These are phyloP conservation scores for Fistularia tabacaria DNA, from an alignment of 2,797 vertebrate genomes.

Conservation along the genomic window DNA sequence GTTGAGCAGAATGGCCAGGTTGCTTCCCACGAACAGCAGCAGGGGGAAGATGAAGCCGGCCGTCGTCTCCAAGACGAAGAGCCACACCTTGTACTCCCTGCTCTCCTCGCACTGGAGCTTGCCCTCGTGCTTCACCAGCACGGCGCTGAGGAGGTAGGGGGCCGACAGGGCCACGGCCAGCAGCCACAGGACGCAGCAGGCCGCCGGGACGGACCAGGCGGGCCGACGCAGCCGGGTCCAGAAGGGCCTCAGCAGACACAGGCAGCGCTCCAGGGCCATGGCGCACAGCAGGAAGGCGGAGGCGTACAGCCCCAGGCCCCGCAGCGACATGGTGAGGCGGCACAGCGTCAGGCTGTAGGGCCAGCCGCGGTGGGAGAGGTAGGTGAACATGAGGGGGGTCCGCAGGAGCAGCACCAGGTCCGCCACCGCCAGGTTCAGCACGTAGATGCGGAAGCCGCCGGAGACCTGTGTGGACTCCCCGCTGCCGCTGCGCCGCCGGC, in stretches of 20 bases:
- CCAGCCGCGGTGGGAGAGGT: constrained; percentile 65
- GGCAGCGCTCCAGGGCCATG: constrained; percentile 75
- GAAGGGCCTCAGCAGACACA: constrained; percentile 75
- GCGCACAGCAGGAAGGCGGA: constrained; percentile 76
- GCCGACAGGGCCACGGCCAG: constrained; percentile 52
- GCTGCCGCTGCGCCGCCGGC: constrained; percentile 47
- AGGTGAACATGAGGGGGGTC: constrained; percentile 71
- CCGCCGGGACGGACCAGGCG: constrained; percentile 72
- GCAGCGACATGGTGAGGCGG: constrained; percentile 66
- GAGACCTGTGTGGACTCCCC: constrained; percentile 58
- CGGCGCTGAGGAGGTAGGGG: constrained; percentile 63
- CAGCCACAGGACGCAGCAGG: constrained; percentile 69
- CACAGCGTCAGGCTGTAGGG: constrained; percentile 61
- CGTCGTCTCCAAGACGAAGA: constrained; percentile 69
- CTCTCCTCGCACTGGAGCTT: constrained; percentile 52
- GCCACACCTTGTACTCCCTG: not conserved
- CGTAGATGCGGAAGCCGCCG: constrained; percentile 75
- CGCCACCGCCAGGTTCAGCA: constrained; percentile 75
- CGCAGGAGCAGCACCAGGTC: constrained; percentile 76
- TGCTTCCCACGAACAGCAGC: constrained; percentile 73
- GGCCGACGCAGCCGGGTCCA: constrained; percentile 74
- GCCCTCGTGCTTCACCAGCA: accelerated
- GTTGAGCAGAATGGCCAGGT: constrained; percentile 67
- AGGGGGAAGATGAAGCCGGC: constrained; percentile 74
- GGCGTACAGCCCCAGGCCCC: constrained; percentile 73